Evolutionary conservation across 2,888 invertebrate genomes (phyloP).

Genomic region (Drosophila limbata): DNA sequence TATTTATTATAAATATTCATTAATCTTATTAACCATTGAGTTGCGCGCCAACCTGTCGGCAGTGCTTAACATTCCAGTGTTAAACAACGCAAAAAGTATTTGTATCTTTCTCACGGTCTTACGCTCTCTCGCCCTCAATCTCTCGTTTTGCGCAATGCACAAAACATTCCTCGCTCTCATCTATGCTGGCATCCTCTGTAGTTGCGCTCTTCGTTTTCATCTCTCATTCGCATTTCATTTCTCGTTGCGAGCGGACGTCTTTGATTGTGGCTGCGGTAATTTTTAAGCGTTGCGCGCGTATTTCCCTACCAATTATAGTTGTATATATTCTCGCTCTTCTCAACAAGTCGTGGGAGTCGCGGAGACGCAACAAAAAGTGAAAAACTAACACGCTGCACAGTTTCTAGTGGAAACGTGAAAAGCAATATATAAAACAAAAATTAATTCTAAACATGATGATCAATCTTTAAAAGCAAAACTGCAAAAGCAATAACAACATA

Average conservation of each 20-base stretch:
- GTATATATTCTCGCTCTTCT: constrained; percentile 59
- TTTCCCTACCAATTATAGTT: constrained; percentile 50
- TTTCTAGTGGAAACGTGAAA: constrained; percentile 13
- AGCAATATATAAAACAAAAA: constrained; percentile 44
- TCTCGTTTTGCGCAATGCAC: constrained; percentile 56
- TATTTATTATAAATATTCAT: neutral
- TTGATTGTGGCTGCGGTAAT: constrained; percentile 55
- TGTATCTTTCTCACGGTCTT: constrained; percentile 13
- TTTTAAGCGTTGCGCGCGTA: constrained; percentile 56
- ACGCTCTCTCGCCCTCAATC: constrained; percentile 15
- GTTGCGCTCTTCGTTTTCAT: constrained; percentile 50
- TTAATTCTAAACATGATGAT: constrained; percentile 26
- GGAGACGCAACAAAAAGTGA: constrained; percentile 52
- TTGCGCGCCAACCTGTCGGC: constrained; percentile 12
- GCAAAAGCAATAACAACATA: constrained; percentile 4
- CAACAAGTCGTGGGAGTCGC: constrained; percentile 73
- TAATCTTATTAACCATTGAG: neutral
- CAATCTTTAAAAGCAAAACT: constrained; percentile 19
- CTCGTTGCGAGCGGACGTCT: constrained; percentile 66
- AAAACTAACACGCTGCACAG: constrained; percentile 33
- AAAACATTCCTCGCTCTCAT: constrained; percentile 34
- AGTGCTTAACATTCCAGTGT: constrained; percentile 26
- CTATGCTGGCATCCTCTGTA: constrained; percentile 48
- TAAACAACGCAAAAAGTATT: constrained; percentile 8
- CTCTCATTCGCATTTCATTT: constrained; percentile 65